Conservation (phyloP, 1,140 invertebrate genomes). For the Pseudachorutes palmiensis region DNA sequence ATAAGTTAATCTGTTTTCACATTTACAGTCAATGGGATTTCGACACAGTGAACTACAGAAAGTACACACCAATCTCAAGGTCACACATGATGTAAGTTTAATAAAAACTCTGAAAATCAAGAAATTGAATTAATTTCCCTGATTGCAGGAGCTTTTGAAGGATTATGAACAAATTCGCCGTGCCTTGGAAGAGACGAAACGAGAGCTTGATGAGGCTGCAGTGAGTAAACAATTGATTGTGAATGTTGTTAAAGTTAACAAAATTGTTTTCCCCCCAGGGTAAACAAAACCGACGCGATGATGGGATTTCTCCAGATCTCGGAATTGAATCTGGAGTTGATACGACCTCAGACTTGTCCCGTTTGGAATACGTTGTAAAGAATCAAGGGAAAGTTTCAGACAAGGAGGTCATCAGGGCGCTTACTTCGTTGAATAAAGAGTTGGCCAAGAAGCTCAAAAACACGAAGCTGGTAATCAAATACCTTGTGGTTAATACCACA, state of each 20-base stretch:
- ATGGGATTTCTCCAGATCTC: constrained; percentile 29
- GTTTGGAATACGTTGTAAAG: constrained; percentile 16
- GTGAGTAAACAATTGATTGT: background rate
- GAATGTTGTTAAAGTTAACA: background rate
- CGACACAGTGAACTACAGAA: background rate
- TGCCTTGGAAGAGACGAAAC: background rate
- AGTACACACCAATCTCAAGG: background rate
- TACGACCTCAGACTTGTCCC: constrained; percentile 9
- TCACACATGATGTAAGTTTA: background rate
- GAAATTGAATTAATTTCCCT: background rate
- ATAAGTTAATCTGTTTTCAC: background rate
- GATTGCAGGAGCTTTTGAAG: constrained; percentile 3
- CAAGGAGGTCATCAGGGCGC: constrained; percentile 18
- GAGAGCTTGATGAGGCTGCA: background rate
- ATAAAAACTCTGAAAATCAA: background rate
- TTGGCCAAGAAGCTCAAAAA: constrained; percentile 29
- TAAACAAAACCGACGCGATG: background rate
- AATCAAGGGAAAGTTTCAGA: background rate
- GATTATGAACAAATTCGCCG: background rate
- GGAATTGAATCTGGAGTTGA: constrained; percentile 36
- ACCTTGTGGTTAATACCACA: background rate
- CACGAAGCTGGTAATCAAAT: constrained; percentile 26
- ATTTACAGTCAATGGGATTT: background rate
- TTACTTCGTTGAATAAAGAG: constrained; percentile 21
- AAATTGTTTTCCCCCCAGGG: background rate